Base-by-base conservation (phyloP, 2,797 vertebrate species). In the Cygnus olor region DNA sequence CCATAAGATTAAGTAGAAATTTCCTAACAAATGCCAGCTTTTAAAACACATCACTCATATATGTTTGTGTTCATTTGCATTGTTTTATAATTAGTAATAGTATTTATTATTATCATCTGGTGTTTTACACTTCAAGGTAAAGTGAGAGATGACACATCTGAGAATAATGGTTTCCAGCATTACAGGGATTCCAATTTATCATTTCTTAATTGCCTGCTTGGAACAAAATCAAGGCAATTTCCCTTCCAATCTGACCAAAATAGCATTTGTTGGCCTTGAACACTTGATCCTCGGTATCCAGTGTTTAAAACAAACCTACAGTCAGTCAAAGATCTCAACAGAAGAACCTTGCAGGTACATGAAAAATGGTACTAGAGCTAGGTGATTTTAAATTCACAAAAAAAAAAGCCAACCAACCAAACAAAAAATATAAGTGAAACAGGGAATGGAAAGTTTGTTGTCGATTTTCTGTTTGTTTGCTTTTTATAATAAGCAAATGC, bases 191-290 rank as follows among this genome's bases (percentile, higher is more conserved):
- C 94, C 84, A 97, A 97, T 98, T 96, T 93, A 97, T 98, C 96
- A 98, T 96, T 53, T 87, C 91, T 95, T 98, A 98, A 98, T 98
- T 97, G 94, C 80, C 85, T 96, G 71, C 85, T 97, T 97, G 97
- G 97, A 98, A 96, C 83, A 96, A 97, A 97, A 95, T 96, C 97
- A 97, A 97, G 42, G 87, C 86, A 93, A 97, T 96, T 97, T 98
- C 80, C 94, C 89, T 96, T 95, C 84, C 94, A 94, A 90, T 95
- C 85, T 97, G 97, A 97, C 95, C 81, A 93, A 94, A 95, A 91
- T 25, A 87, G 24, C 45, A 44, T 91, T 96, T 4, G 6, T 94
- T 0, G 9, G 95, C 95, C 96, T 96, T 91, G 89, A 94, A 95
- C 87, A 93, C 65, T 84, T 96, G 94, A 91, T 86, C 90, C 80